phyloP scores from a whole-genome alignment of 2,113 vertebrate species.

The Vireo altiloquus region DNA sequence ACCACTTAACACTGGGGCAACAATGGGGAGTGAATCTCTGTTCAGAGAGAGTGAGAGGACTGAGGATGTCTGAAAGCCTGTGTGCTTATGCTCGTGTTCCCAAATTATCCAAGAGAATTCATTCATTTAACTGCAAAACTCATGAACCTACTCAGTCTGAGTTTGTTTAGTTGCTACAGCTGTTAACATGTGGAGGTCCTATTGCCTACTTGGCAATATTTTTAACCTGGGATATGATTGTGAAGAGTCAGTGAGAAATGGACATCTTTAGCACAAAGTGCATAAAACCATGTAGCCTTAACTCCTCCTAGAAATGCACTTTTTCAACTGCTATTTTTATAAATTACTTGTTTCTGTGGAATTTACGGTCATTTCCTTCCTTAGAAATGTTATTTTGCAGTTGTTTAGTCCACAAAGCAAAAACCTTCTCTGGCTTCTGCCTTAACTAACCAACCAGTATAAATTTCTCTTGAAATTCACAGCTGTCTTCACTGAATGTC shows the following conservation, averaged over 20 bases:
- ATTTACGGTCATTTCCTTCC: not conserved
- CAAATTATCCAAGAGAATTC: not conserved
- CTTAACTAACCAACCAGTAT: conserved; percentile 27
- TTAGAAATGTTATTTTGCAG: not conserved
- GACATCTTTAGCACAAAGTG: not conserved
- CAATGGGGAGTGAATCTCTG: not conserved
- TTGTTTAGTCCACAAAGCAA: not conserved
- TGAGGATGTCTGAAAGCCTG: not conserved
- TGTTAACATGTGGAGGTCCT: not conserved
- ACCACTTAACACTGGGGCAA: not conserved
- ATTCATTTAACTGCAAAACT: not conserved
- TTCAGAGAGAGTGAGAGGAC: not conserved
- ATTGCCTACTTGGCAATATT: not conserved
- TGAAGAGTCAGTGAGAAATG: not conserved
- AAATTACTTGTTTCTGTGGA: not conserved
- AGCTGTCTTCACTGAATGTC: conserved; percentile 47
- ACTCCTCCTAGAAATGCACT: not conserved
- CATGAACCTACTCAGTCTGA: not conserved
- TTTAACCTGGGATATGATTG: not conserved
- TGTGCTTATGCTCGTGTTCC: fast-evolving
- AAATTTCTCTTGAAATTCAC: conserved; percentile 48
- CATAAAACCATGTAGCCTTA: not conserved
- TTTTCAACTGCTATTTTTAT: not conserved
- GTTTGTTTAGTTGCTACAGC: not conserved
- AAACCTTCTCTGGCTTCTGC: not conserved